These are phyloP conservation scores for Vesta saturnalis DNA, from an alignment of 2,888 invertebrate genomes.

Conservation along the genomic window DNA sequence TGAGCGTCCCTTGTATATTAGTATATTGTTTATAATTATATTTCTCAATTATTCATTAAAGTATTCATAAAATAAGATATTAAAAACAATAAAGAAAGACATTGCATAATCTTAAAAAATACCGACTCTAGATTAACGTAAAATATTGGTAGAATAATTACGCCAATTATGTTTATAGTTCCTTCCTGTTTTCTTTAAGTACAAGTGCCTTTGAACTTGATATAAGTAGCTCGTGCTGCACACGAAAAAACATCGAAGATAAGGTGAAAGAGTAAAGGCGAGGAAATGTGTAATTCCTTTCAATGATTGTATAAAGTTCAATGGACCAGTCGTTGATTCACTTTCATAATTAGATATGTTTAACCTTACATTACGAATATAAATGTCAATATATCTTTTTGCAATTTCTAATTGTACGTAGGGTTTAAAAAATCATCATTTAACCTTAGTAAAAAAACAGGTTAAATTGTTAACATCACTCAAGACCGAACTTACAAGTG, in stretches of 20 bases:
- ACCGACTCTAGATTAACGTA: too few species aligned
- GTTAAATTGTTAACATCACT: neutral
- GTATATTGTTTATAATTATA: too few species aligned
- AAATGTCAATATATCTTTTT: neutral
- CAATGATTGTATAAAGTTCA: conserved; percentile 27
- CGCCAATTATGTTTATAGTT: neutral
- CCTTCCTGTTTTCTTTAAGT: neutral
- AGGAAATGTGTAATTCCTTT: conserved; percentile 19
- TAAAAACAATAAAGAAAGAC: too few species aligned
- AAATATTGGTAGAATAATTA: neutral
- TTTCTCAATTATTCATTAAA: too few species aligned
- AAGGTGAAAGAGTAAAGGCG: neutral
- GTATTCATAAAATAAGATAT: too few species aligned
- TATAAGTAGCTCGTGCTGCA: conserved; percentile 2
- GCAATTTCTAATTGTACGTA: neutral
- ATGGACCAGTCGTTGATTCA: conserved; percentile 30
- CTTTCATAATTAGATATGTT: conserved; percentile 11
- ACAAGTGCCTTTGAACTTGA: neutral
- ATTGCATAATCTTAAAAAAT: too few species aligned
- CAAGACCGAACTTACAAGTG: neutral
- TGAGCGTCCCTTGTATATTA: too few species aligned
- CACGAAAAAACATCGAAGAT: neutral
- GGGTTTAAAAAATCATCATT: neutral
- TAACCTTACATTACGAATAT: neutral
- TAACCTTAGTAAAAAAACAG: neutral